Base-by-base conservation (phyloP, 2,113 vertebrate species). In the Colaptes auratus region DNA sequence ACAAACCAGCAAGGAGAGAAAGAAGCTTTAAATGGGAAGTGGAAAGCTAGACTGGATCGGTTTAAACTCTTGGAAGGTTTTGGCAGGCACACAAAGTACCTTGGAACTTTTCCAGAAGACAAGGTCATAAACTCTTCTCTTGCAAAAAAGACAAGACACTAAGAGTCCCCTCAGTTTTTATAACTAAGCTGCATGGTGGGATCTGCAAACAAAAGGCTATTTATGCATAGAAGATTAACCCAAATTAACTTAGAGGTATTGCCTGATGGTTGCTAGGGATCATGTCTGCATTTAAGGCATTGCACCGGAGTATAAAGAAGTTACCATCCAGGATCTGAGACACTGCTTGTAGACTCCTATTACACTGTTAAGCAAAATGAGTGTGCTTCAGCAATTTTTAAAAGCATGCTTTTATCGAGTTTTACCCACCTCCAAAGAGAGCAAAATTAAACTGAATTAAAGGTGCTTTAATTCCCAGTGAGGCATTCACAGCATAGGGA, bases 71-170 rank as follows among this genome's bases (percentile, higher is more conserved):
- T 81, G 75, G 55, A 90, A 59, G 74, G 88, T 70, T 91, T 88
- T 96, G 94, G 92, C 87, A 93, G 74, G 89, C 91, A 91, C 88
- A 93, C 39, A 35, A 90, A 90, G 92, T 84, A 78, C 91, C 74
- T 36, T 91, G 92, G 89, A 82, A 88, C 79, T 85, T 84, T 0
- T 28, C 90, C 92, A 94, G 81, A 85, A 90, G 30, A 30, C 85
- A 74, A 92, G 92, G 92, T 91, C 64, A 0, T 88, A 95, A 94
- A 92, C 85, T 87, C 70, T 74, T 64, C 66, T 60, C 79, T 76
- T 81, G 28, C 88, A 82, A 35, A 89, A 60, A 86, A 87, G 72
- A 80, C 30, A 10, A 69, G 80, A 76, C 36, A 33, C n/a, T 50
- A 60, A 86, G 66, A 90, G 50, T 74, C 35, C 24, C 39, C 78